A percentile compares a stretch with the other conserved stretches of the same genome.
Conservation (phyloP, 1,140 invertebrate species). For the Steinernema khuongi region DNA sequence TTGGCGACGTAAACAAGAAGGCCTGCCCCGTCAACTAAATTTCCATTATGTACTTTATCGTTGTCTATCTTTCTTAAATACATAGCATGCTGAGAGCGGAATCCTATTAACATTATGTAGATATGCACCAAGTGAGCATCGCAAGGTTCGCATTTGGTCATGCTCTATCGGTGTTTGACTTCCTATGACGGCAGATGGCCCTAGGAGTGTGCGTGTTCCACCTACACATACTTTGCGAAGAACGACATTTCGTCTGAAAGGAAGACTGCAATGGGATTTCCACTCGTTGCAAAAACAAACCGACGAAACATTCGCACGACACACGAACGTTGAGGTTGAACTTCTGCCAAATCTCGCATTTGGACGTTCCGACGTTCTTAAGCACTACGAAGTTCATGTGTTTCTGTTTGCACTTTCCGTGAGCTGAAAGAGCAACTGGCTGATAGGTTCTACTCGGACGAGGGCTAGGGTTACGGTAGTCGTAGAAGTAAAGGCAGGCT, state of each 20-base stretch:
- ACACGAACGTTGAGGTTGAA: slow-evolving; percentile 58
- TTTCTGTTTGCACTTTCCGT: slow-evolving; percentile 58
- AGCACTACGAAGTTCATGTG: slow-evolving; percentile 59
- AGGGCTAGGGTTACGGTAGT: slow-evolving; percentile 51
- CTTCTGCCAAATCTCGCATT: slow-evolving; percentile 58
- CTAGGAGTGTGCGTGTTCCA: no score
- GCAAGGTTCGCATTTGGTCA: no score
- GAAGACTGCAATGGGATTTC: slow-evolving; percentile 16
- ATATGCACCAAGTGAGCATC: no score
- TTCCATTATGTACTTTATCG: background rate
- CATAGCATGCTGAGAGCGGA: no score
- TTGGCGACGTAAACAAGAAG: slow-evolving; percentile 30
- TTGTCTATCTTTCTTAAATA: slow-evolving; percentile 9
- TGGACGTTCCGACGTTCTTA: slow-evolving; percentile 52
- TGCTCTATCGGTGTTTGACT: no score
- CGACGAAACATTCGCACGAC: slow-evolving; percentile 59
- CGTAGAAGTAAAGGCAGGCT: slow-evolving; percentile 58
- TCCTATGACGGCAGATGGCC: no score
- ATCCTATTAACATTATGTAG: no score
- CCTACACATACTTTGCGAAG: slow-evolving; percentile 58
- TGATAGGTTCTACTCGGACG: background rate
- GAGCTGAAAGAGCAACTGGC: slow-evolving; percentile 50
- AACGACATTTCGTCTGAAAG: slow-evolving; percentile 58
- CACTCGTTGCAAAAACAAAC: slow-evolving; percentile 41
- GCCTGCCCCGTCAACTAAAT: slow-evolving; percentile 31